Evolutionary conservation across 2,113 vertebrate species (phyloP).

Genomic region (Myotis brandtii): DNA sequence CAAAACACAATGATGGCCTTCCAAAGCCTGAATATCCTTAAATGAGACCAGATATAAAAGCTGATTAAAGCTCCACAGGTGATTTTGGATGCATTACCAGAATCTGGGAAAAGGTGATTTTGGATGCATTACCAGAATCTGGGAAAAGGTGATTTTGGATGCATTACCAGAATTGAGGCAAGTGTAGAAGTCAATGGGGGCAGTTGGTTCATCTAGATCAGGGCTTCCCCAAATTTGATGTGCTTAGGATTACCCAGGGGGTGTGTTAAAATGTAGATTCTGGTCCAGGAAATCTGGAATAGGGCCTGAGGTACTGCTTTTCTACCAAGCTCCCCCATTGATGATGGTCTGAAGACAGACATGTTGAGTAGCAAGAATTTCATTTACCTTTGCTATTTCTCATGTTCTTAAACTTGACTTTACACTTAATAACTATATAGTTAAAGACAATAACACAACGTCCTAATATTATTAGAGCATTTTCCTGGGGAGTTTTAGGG

Average conservation of each 20-base stretch:
- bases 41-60: not conserved
- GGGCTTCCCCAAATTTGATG: not conserved
- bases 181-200: not conserved
- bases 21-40: not conserved
- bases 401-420: not conserved
- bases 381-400: slow-evolving; percentile 19
- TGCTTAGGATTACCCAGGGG: not conserved
- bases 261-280: not conserved
- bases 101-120: not conserved
- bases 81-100: not conserved
- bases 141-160: not conserved
- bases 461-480: not conserved
- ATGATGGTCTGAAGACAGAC: not conserved
- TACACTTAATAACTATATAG: not conserved
- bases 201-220: not conserved
- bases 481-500: not conserved
- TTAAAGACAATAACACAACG: not conserved
- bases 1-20: not conserved
- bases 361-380: not conserved
- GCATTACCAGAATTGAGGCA: not conserved
- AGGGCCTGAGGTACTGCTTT: not conserved
- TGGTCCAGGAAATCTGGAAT: not conserved
- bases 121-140: not conserved
- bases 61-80: not conserved
- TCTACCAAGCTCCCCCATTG: not conserved